These are phyloP conservation scores for Parauchenoglanis ngamensis DNA, from an alignment of 2,797 vertebrate genomes.

Conservation along the genomic window DNA sequence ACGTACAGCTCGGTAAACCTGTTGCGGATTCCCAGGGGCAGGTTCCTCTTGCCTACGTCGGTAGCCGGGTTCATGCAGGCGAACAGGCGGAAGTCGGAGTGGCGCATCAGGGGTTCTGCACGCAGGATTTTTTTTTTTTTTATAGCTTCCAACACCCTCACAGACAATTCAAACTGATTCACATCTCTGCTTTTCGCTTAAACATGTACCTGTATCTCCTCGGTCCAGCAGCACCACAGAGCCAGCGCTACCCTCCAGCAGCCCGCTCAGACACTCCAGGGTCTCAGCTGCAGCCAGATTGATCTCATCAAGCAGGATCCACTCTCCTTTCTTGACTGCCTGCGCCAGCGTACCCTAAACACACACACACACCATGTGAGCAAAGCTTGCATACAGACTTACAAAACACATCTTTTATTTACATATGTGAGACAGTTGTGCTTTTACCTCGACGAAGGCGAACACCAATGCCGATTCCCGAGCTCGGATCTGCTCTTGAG, in stretches of 20 bases:
- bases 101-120: conserved; percentile 87
- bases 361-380: conserved; percentile 27
- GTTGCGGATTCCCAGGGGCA: conserved; percentile 95
- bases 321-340: conserved; percentile 94
- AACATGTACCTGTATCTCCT: conserved; percentile 86
- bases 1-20: conserved; percentile 96
- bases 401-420: not conserved
- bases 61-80: conserved; percentile 99
- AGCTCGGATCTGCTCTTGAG: conserved; percentile 91
- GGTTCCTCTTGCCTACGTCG: conserved; percentile 95
- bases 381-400: not conserved
- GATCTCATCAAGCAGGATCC: conserved; percentile 97
- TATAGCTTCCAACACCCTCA: not conserved
- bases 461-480: conserved; percentile 91
- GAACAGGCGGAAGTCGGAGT: conserved; percentile 92
- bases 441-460: conserved; percentile 94
- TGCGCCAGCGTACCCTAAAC: conserved; percentile 89
- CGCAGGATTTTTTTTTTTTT: not conserved
- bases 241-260: conserved; percentile 87
- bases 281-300: conserved; percentile 95
- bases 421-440: not conserved
- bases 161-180: no score
- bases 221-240: conserved; percentile 92
- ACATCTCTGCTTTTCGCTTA: no score
- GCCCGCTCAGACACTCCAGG: conserved; percentile 92